Base-by-base conservation (phyloP, 2,888 invertebrate genomes). In the Phanerotoma sp. region DNA sequence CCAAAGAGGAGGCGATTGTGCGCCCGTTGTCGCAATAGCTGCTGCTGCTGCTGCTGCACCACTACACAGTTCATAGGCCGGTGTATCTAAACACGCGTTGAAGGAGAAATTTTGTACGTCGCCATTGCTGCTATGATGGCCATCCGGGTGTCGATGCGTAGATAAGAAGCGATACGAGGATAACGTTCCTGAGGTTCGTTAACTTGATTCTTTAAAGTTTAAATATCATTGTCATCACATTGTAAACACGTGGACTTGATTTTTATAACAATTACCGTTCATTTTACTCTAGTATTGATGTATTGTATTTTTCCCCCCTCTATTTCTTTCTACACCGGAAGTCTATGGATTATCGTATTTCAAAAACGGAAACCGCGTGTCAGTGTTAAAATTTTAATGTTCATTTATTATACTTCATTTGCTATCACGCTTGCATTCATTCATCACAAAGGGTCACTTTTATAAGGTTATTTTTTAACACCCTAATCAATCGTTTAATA, bases 71-170 rank as follows among this genome's bases (percentile, higher is more conserved):
- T 33, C 52, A 51, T 45, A 50, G 56, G 56, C 53, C 56, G 48
- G 51, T 54, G 58, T 60, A 60, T 55, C 52, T 56, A 57, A 57
- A 60, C 60, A 56, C 54, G 54, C 51, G 32, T 41, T 57, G 48
- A 40, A 47, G 28, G 30, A 45, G 5, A 38, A 18, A 18, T 38
- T 38, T 45, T 30, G 16, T 16, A 40, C 51, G 56, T 40, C 58
- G 58, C 58, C 58, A 59, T 59, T 59, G 51, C 56, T 54, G 42
- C 53, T 38, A 18, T 38, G 54, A 53, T 52, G 58, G 40, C 46
- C 54, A 45, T 56, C 47, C 56, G 58, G 49, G 52, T 49, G 40
- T 49, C 46, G 53, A 50, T 28, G 50, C 54, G 32, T 46, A 45
- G 30, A 54, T 41, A 38, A 30, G 28, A 55, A 46, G 38, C 41